These are phyloP conservation scores for Symphodus melops DNA, from an alignment of 2,113 vertebrate species.

Conservation along the genomic window DNA sequence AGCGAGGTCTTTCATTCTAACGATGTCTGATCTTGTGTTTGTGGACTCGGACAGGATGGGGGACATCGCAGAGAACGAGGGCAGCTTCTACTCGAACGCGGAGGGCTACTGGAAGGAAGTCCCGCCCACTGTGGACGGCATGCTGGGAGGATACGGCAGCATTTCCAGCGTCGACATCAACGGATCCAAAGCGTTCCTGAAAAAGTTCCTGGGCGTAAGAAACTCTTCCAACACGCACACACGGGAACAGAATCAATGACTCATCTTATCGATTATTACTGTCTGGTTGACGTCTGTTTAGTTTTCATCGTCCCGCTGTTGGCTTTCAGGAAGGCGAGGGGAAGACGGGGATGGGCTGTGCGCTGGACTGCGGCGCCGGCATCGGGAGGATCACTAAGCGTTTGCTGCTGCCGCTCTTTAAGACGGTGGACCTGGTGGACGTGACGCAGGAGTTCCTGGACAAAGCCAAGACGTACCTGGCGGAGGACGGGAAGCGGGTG, in stretches of 20 bases:
- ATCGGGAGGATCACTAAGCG: slow-evolving; percentile 96
- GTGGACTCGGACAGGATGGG: slow-evolving; percentile 82
- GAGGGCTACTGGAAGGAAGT: slow-evolving; percentile 95
- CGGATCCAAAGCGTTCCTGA: slow-evolving; percentile 93
- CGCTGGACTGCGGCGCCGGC: slow-evolving; percentile 95
- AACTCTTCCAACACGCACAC: not conserved
- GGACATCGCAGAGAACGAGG: slow-evolving; percentile 85
- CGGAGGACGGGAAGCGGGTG: slow-evolving; percentile 89
- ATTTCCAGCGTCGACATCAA: slow-evolving; percentile 96
- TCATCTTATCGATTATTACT: too few relatives aligned
- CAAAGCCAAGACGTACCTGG: slow-evolving; percentile 91
- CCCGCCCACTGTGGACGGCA: slow-evolving; percentile 92
- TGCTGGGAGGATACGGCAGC: slow-evolving; percentile 96
- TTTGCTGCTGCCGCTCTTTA: slow-evolving; percentile 92
- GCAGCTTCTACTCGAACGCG: slow-evolving; percentile 92
- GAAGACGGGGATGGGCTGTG: slow-evolving; percentile 84
- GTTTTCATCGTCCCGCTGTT: not conserved
- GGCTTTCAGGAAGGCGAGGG: slow-evolving; percentile 87
- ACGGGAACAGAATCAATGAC: too few relatives aligned
- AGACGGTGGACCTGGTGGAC: slow-evolving; percentile 93
- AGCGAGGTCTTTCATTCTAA: too few relatives aligned
- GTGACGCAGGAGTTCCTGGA: slow-evolving; percentile 94
- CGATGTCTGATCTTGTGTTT: too few relatives aligned
- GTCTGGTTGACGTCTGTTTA: too few relatives aligned
- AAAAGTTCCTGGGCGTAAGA: slow-evolving; percentile 92